phyloP scores from a whole-genome alignment of 1,140 invertebrate species.

The Drosophila arizonae region DNA sequence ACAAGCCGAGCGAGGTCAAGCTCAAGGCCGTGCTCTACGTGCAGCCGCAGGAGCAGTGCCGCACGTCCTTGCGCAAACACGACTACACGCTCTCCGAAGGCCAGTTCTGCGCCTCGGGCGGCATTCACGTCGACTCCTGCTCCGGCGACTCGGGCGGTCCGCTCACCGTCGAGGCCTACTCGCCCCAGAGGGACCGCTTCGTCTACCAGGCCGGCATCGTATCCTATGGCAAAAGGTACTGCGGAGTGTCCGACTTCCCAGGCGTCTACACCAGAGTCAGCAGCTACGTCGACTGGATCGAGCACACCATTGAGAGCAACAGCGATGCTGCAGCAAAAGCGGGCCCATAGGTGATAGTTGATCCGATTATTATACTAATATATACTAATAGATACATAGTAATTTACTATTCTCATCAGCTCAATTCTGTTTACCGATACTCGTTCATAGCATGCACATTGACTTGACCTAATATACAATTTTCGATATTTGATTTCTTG shows the following conservation, averaged over 20 bases:
- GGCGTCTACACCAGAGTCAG: slow-evolving; percentile 61
- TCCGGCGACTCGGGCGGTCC: slow-evolving; percentile 71
- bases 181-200: slow-evolving; percentile 33
- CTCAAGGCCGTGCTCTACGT: slow-evolving; percentile 54
- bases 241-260: slow-evolving; percentile 45
- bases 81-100: background rate
- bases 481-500: too few species aligned
- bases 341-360: too few species aligned
- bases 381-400: too few species aligned
- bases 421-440: too few species aligned
- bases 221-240: slow-evolving; percentile 42
- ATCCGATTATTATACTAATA: too few species aligned
- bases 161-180: slow-evolving; percentile 50
- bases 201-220: slow-evolving; percentile 62
- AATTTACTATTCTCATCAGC: too few species aligned
- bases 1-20: slow-evolving; percentile 48
- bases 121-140: slow-evolving; percentile 57
- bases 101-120: slow-evolving; percentile 70
- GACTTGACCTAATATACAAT: too few species aligned
- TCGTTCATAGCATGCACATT: too few species aligned
- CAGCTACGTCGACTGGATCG: slow-evolving; percentile 60
- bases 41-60: slow-evolving; percentile 44
- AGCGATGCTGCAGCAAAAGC: background rate
- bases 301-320: slow-evolving; percentile 47
- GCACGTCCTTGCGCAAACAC: slow-evolving; percentile 18